phyloP scores from a whole-genome alignment of 2,113 vertebrate genomes.

The Chaenogobius annularis region DNA sequence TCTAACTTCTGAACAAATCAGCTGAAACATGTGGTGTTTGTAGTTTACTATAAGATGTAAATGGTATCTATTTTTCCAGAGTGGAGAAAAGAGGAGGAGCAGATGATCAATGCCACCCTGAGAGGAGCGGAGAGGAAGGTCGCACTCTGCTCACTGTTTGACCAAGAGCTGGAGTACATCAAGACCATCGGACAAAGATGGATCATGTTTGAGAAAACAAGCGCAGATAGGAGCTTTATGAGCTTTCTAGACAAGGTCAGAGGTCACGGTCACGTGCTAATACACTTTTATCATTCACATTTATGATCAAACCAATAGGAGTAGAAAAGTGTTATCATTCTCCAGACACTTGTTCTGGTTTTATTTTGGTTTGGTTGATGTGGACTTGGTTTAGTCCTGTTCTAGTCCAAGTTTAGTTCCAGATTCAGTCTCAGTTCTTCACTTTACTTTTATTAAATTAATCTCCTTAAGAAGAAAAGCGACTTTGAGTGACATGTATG shows the following conservation, averaged over 20 bases:
- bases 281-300: not conserved
- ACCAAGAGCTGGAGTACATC: constrained; percentile 85
- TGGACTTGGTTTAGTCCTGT: no score
- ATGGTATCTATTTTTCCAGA: constrained; percentile 65
- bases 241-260: constrained; percentile 86
- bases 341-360: no score
- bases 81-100: constrained; percentile 83
- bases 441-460: no score
- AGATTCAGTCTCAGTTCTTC: no score
- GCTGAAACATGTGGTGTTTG: no score
- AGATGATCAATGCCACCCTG: constrained; percentile 73
- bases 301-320: not conserved
- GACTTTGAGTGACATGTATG: no score
- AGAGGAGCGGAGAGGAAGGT: constrained; percentile 85
- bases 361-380: no score
- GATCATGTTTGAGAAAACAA: constrained; percentile 58
- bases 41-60: no score
- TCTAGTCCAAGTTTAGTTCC: no score
- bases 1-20: no score
- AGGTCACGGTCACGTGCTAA: constrained; percentile 21
- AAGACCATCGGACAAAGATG: constrained; percentile 81
- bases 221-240: constrained; percentile 69
- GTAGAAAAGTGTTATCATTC: no score
- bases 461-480: no score
- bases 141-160: constrained; percentile 85